Base-by-base conservation (phyloP, 2,888 invertebrate species). In the Odiellus spinosus region DNA sequence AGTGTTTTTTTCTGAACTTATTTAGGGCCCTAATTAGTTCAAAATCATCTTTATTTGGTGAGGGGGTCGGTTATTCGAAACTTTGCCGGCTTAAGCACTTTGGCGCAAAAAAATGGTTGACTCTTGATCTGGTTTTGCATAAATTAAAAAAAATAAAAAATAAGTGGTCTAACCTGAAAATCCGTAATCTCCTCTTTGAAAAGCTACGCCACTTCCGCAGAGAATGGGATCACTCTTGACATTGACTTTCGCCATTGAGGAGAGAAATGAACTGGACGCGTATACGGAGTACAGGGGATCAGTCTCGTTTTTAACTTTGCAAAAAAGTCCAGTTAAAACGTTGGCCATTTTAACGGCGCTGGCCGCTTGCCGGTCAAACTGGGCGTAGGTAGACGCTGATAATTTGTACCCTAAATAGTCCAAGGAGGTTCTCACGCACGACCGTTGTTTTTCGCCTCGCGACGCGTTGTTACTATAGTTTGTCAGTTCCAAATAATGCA, bases 401-500 rank as follows among this genome's bases (percentile, higher is more conserved):
- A 44, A 20, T 38, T 33, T 18, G 20, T 44, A 35, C n/a, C 19
- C 19, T 19, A 44, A 44, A 18, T 44, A 34, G 11, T 33, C 3
- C 35, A 44, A 20, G 17, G 44, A 44, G 10, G 44, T 15, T 14
- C 33, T 18, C 1, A 15, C 20, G 44, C 44, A 44, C 10, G 18
- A 15, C 8, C 26, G 26, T 11, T 42, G 42, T 2, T 15, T 21
- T 15, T 44, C 44, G 17, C 36, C n/a, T 8, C 18, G 38, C 8
- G 15, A 17, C 4, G 4, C 8, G 26, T 26, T 26, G 26, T 26
- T 42, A 20, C 42, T 18, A 20, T 42, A 20, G 6, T 36, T n/a
- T 17, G 19, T 44, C 8, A 44, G 44, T 60, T 81, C 53, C 10
- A 53, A 43, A 15, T 40, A 40, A 26, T 53, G 53, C 12, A 53